phyloP scores from a whole-genome alignment of 2,113 vertebrate genomes.

The Nothobranchius furzeri region DNA sequence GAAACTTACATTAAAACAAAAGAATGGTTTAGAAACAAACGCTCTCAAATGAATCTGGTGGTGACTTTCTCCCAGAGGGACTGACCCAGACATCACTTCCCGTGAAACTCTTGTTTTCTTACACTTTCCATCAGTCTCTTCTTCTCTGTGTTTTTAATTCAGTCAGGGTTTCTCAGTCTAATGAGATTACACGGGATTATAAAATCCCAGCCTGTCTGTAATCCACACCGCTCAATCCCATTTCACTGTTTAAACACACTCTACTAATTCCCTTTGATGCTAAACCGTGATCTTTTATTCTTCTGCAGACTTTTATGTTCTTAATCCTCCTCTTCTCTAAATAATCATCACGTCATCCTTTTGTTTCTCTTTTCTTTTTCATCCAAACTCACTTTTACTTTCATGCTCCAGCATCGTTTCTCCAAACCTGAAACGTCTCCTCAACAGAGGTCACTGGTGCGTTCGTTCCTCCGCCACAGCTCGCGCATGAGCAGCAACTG shows the following conservation, averaged over 20 bases:
- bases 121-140: not conserved
- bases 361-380: not conserved
- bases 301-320: slow-evolving; percentile 23
- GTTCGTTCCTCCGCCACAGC: slow-evolving; percentile 57
- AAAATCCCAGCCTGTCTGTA: slow-evolving; percentile 56
- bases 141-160: slow-evolving; percentile 12
- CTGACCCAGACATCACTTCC: not conserved
- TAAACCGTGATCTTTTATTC: slow-evolving; percentile 22
- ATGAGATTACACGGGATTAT: slow-evolving; percentile 76
- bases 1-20: no score
- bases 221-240: slow-evolving; percentile 72
- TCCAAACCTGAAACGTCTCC: not conserved
- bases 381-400: slow-evolving; percentile 1
- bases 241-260: slow-evolving; percentile 56
- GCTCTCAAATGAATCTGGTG: no score
- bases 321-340: slow-evolving; percentile 41
- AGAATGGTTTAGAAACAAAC: no score
- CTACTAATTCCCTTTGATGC: slow-evolving; percentile 36
- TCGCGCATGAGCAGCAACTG: slow-evolving; percentile 55
- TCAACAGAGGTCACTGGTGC: slow-evolving; percentile 14
- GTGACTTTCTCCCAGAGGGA: no score
- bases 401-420: not conserved
- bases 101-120: not conserved
- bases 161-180: slow-evolving; percentile 54
- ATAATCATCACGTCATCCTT: not conserved